Conservation (phyloP, 1,140 invertebrate species). For the Meloidogyne chitwoodi region DNA sequence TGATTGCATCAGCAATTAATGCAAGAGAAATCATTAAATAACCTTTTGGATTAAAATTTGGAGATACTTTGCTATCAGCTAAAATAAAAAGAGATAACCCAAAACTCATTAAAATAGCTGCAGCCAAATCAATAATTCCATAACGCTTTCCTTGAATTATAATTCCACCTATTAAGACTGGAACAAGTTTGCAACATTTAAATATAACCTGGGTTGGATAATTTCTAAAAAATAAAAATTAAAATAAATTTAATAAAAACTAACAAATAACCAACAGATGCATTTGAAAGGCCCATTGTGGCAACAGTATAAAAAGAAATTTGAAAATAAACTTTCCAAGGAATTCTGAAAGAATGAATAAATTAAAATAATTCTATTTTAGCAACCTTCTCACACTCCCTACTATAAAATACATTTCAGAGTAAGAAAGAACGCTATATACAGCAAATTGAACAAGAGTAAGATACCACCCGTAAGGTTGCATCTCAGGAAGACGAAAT, state of each 20-base stretch:
- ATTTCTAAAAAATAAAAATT: constrained; percentile 65
- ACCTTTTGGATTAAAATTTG: constrained; percentile 76
- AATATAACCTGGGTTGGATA: constrained; percentile 89
- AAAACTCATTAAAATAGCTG: constrained; percentile 74
- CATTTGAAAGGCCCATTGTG: constrained; percentile 92
- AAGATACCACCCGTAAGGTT: constrained; percentile 83
- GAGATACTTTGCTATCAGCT: constrained; percentile 82
- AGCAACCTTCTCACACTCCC: constrained; percentile 69
- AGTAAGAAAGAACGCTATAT: constrained; percentile 75
- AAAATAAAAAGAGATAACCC: constrained; percentile 85
- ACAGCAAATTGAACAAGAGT: constrained; percentile 84
- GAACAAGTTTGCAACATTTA: constrained; percentile 92
- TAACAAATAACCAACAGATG: constrained; percentile 79
- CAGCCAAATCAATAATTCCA: constrained; percentile 32
- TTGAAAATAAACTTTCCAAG: constrained; percentile 74
- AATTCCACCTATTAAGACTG: constrained; percentile 66
- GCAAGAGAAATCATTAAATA: constrained; percentile 81
- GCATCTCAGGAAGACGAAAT: constrained; percentile 80
- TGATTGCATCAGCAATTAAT: constrained; percentile 82
- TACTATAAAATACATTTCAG: constrained; percentile 70
- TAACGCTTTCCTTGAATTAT: constrained; percentile 44
- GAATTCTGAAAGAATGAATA: constrained; percentile 68
- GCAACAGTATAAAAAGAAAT: constrained; percentile 81
- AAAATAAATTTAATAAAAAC: constrained; percentile 10
- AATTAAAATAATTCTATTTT: not conserved